Evolutionary conservation across 2,797 vertebrate genomes (phyloP), one percentile per base, ranked within the genome.

Genomic region (Enoplosus armatus): DNA sequence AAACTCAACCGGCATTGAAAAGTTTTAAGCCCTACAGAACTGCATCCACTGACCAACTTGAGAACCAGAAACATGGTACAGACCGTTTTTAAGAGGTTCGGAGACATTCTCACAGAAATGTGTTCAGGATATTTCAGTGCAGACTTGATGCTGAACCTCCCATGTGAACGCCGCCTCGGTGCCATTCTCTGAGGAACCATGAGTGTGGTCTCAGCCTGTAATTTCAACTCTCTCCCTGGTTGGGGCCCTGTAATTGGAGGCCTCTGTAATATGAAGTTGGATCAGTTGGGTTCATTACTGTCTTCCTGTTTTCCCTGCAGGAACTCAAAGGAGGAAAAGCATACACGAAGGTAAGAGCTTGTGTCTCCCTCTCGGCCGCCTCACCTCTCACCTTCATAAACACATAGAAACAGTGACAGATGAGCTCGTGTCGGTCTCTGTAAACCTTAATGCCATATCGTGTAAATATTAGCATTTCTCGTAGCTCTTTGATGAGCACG

Each of bases 251-350:
- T 88, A 83, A 89, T 90, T 62, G 27, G 64, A 83, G 66, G 39
- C 71, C 53, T 69, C 54, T 82, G 75, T 77, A 63, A 88, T 85
- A 72, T 79, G 20, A 83, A 31, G 53, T 53, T 75, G 66, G 71
- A 79, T 83, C 63, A 24, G 62, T 41, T 50, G 53, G 62, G 48
- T 87, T 93, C 74, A 92, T 79, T 50, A 22, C 51, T 64, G 81
- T 89, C 77, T 92, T 96, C 93, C 86, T 96, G 90, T 94, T 96
- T 94, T 90, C 79, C 37, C 93, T 93, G 85, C 93, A 99, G 98
- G 98, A 99, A 93, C 96, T 98, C 88, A 99, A 99, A 95, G 98
- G 98, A 84, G 98, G 98, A 90, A 99, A 99, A 93, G 90, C 97
- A 0, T 99, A 95, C 85, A 96, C 96, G 72, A 99, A 99, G 98